Conservation (phyloP, 2,797 vertebrate genomes). For the Halcyon smyrnensis region DNA sequence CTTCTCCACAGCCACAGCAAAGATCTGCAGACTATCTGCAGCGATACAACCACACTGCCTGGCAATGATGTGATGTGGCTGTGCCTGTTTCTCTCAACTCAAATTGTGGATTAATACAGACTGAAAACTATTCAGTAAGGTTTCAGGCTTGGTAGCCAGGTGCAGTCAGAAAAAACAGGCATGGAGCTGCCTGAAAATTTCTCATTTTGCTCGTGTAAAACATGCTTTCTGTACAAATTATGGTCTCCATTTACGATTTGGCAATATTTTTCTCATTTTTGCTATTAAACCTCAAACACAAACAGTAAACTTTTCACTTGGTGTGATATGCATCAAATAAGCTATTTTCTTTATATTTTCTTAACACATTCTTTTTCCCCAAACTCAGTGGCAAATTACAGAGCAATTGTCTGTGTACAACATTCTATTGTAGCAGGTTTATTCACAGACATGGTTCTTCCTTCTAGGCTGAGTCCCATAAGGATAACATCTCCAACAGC, state of each 20-base stretch:
- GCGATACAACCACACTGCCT: rapidly evolving
- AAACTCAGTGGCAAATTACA: neutral
- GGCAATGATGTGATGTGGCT: neutral
- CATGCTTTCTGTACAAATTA: neutral
- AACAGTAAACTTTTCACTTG: neutral
- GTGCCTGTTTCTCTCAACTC: neutral
- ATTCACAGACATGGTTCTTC: neutral
- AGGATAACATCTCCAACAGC: neutral
- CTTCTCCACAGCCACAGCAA: neutral
- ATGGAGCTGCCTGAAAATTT: neutral
- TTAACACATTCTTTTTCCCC: neutral
- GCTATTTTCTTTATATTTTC: neutral
- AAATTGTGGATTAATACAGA: neutral
- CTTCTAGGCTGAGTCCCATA: neutral
- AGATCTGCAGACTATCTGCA: neutral
- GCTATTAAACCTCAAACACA: neutral
- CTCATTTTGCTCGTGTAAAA: neutral
- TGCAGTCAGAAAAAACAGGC: neutral
- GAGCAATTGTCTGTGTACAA: neutral
- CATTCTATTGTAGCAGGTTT: neutral
- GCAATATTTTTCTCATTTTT: neutral
- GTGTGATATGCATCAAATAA: neutral
- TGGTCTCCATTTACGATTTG: neutral
- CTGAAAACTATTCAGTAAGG: neutral
- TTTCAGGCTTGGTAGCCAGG: neutral